Evolutionary conservation across 1,140 invertebrate genomes (phyloP), one percentile per base, ranked within the genome.

Genomic region (Thrips palmi): DNA sequence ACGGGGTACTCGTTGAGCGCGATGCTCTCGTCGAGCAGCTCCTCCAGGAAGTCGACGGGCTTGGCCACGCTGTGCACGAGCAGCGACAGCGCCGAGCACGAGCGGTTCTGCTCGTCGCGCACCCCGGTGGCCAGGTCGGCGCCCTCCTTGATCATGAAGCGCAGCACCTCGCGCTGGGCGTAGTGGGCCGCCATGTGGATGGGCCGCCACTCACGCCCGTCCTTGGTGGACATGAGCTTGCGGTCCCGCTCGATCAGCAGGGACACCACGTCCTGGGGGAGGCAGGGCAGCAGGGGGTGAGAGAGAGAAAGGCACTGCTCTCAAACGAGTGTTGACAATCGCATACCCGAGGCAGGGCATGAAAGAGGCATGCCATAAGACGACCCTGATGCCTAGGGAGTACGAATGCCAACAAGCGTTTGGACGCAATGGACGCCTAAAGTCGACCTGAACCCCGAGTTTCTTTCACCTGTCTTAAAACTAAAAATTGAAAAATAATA

Each of bases 121-220:
- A 71, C 65, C 41, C 62, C 59, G 18, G 62, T 60, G n/a, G 67
- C 55, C 10, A 74, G 57, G 45, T 66, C 63, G n/a, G 65, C 67
- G 15, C 71, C 70, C 44, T 67, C 60, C 30, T 61, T 52, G 5
- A 77, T 42, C 24, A 75, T 54, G 7, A 64, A 45, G n/a, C 55
- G 46, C 21, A 72, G 65, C 43, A 68, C 64, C 24, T 70, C 63
- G 42, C 60, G 56, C 31, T 66, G 67, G 5, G 69, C 66, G 27
- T 60, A 53, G 43, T 60, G 59, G 37, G 66, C 64, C 2, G 74
- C 71, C 17, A 68, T 53, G 46, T 75, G 68, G 34, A 77, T 52
- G 20, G 74, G 67, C 25, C 67, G 67, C 52, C 66, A 63, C 35
- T 65, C 66, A 46, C 61, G 47, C 24, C 47, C 51, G 46, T 74